Percentiles rank a stretch among this genome's conserved stretches.
Evolutionary conservation across 2,113 vertebrate species (phyloP).

Genomic region (Sterrhoptilus dennistouni): DNA sequence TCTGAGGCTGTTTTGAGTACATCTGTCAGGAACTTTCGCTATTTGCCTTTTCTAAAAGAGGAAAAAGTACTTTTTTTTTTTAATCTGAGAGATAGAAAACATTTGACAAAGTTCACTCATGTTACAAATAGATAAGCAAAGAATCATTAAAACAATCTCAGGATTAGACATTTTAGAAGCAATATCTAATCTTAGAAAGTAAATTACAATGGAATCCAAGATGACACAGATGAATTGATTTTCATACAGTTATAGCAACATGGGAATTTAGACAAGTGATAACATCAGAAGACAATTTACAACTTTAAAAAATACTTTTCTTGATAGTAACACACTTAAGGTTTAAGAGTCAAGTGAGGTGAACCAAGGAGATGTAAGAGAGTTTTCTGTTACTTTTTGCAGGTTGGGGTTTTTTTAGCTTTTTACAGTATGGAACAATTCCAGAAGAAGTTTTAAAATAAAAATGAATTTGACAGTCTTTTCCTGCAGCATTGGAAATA

Average conservation of each 20-base stretch:
- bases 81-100: not conserved
- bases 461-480: not conserved
- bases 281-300: constrained; percentile 50
- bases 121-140: constrained; percentile 52
- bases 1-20: not conserved
- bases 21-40: not conserved
- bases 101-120: not conserved
- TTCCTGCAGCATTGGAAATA: not conserved
- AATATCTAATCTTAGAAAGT: constrained; percentile 55
- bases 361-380: not conserved
- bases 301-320: constrained; percentile 22
- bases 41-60: not conserved
- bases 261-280: constrained; percentile 44
- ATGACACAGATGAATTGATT: constrained; percentile 53
- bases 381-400: not conserved
- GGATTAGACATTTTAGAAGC: constrained; percentile 30
- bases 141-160: constrained; percentile 34
- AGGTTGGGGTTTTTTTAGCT: not conserved
- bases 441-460: not conserved
- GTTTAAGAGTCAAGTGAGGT: constrained; percentile 16
- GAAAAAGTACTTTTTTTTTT: not conserved
- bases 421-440: not conserved
- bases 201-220: constrained; percentile 54
- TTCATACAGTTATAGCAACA: constrained; percentile 45
- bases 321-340: constrained; percentile 10